phyloP scores from a whole-genome alignment of 1,140 invertebrate genomes.

The Pteromalus puparum region DNA sequence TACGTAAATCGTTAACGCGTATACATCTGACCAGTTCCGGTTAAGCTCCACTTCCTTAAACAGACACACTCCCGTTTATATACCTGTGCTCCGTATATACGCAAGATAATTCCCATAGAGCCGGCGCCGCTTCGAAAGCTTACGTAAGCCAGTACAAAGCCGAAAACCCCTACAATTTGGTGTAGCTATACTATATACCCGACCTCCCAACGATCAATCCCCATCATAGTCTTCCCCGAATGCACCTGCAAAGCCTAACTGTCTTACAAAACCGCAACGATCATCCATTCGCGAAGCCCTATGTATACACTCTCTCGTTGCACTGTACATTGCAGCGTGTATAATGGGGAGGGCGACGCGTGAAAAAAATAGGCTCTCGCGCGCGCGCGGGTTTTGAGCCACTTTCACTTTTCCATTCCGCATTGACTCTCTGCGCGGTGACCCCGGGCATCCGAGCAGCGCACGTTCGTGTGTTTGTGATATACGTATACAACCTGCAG shows the following conservation, averaged over 20 bases:
- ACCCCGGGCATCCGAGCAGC: neutral
- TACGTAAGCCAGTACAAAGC: neutral
- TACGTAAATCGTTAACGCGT: too few relatives aligned
- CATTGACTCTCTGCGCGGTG: neutral
- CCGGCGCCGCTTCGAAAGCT: neutral
- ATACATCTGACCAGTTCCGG: neutral
- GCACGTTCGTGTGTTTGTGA: neutral
- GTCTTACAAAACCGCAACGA: neutral
- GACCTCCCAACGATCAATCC: neutral
- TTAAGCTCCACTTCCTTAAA: conserved; percentile 1
- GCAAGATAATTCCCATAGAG: neutral
- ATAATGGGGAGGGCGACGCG: neutral
- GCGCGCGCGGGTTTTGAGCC: conserved; percentile 8
- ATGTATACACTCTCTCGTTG: neutral
- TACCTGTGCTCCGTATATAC: neutral
- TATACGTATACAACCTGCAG: neutral
- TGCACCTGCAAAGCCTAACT: neutral
- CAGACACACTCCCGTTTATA: neutral
- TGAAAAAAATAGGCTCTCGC: neutral
- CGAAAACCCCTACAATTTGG: too few relatives aligned
- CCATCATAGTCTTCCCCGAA: neutral
- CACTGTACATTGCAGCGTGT: too few relatives aligned
- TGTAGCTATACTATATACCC: too few relatives aligned
- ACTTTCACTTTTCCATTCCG: conserved; percentile 46
- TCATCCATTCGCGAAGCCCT: conserved; percentile 1